These are phyloP conservation scores for Scelioninae gen. 1 DNA, from an alignment of 2,888 invertebrate genomes.

Conservation along the genomic window DNA sequence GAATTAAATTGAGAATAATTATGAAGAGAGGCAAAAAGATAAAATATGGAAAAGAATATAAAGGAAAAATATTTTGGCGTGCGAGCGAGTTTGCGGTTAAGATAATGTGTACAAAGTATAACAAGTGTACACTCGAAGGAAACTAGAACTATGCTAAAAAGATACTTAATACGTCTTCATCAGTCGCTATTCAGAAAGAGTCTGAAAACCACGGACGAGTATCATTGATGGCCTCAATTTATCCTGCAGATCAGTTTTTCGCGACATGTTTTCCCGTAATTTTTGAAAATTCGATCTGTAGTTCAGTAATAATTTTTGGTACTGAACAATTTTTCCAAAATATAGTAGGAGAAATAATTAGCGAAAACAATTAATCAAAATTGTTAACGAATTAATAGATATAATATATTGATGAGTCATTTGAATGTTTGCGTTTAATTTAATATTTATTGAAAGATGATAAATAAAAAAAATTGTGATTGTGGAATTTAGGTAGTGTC, in stretches of 20 bases:
- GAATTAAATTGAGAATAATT: slow-evolving; percentile 5
- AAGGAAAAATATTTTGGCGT: slow-evolving; percentile 33
- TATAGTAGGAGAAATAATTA: too few relatives aligned
- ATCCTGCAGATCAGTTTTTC: slow-evolving; percentile 34
- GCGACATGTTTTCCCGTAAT: background rate
- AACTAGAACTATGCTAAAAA: slow-evolving; percentile 65
- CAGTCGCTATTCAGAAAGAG: slow-evolving; percentile 52
- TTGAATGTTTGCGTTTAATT: background rate
- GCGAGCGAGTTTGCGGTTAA: slow-evolving; percentile 24
- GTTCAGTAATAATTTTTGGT: slow-evolving; percentile 5
- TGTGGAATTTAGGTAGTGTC: slow-evolving; percentile 4
- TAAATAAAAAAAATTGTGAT: background rate
- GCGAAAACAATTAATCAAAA: too few relatives aligned
- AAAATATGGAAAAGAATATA: background rate
- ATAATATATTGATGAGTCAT: background rate
- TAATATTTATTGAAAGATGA: background rate
- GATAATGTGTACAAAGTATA: slow-evolving; percentile 57
- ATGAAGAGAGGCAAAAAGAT: background rate
- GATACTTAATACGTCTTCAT: slow-evolving; percentile 60
- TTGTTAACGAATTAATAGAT: too few relatives aligned
- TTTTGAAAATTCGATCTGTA: background rate
- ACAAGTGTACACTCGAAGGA: slow-evolving; percentile 55
- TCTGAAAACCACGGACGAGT: slow-evolving; percentile 41
- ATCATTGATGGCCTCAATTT: slow-evolving; percentile 61
- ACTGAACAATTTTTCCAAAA: too few relatives aligned